Percentiles rank a stretch among this genome's conserved stretches.
These are phyloP conservation scores for Tor tambroides DNA, from an alignment of 2,113 vertebrate genomes.

Conservation along the genomic window DNA sequence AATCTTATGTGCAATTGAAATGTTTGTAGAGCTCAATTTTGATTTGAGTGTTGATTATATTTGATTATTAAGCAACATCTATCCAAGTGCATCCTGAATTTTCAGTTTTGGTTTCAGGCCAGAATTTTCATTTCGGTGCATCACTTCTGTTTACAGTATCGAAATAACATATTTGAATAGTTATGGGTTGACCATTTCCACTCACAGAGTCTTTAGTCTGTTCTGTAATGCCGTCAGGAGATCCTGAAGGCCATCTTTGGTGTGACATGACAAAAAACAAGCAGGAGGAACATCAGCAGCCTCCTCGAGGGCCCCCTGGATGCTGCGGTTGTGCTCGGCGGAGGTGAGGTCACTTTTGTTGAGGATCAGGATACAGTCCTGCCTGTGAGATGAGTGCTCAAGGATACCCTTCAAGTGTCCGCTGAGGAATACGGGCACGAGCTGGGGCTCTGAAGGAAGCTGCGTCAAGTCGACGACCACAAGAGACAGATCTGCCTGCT, in stretches of 20 bases:
- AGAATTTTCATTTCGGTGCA: too few species aligned
- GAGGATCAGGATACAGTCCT: conserved; percentile 74
- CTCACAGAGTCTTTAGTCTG: conserved; percentile 78
- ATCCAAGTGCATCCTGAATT: too few species aligned
- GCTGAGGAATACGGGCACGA: conserved; percentile 5
- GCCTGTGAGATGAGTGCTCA: not conserved
- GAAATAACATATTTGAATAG: not conserved
- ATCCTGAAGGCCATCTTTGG: conserved; percentile 66
- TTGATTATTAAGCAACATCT: too few species aligned
- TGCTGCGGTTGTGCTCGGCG: rapidly evolving
- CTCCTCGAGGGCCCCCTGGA: not conserved
- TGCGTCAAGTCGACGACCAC: conserved; percentile 73
- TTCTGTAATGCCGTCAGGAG: conserved; percentile 71
- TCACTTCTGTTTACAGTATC: too few species aligned
- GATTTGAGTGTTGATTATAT: too few species aligned
- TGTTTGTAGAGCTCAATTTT: too few species aligned
- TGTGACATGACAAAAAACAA: conserved; percentile 81
- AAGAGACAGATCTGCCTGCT: conserved; percentile 77
- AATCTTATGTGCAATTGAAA: too few species aligned
- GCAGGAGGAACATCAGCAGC: not conserved
- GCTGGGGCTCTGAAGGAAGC: conserved; percentile 57
- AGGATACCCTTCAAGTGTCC: conserved; percentile 42
- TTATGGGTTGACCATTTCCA: not conserved
- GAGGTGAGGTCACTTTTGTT: conserved; percentile 81
- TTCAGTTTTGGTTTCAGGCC: too few species aligned